Evolutionary conservation across 2,797 vertebrate species (phyloP), one percentile per base, ranked within the genome.

Genomic region (Alauda arvensis): DNA sequence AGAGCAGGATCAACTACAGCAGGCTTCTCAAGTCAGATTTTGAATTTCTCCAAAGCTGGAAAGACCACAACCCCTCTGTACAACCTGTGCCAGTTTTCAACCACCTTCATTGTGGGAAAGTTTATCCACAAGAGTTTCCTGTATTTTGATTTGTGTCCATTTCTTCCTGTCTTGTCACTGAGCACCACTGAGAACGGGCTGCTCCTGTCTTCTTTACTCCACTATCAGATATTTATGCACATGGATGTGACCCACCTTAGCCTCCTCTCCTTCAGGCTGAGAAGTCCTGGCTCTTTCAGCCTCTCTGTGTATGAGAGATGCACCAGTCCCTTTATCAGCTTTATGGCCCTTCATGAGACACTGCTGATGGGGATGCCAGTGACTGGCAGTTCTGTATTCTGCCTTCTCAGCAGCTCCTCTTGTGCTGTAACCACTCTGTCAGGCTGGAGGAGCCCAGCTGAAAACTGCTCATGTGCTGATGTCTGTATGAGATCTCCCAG

Each of bases 391-490:
- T 76, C 29, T 69, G 18, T 39, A 4, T 51, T 70, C 29, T 75
- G 18, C 21, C 17, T 71, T 78, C 55, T 55, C 37, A 78, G 76
- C 70, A 67, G 34, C 43, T 83, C 25, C 8, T 56, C 39, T 66
- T 67, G 46, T 40, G 43, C 61, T 76, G 5, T 31, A 84, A 51
- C 17, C 9, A 3, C 28, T 56, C 56, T 53, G 67, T 28, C 49
- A 83, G 70, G 33, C 31, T 88, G 77, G 25, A 87, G 74, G 28
- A 92, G 9, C 45, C 31, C 4, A 2, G 42, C 37, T 79, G 70
- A 86, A 84, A 80, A 77, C 51, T 80, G 48, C 49, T 91, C 39
- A 17, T 31, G 5, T 10, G 52, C 46, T 85, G 86, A 69, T 78
- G 79, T 69, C 60, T 49, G 37, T 57, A 39, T 3, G 57, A 72